A percentile compares a stretch with the other conserved stretches of the same genome.
These are phyloP conservation scores for Zhuqinia jingwanae DNA, from an alignment of 2,888 invertebrate species.

Conservation along the genomic window DNA sequence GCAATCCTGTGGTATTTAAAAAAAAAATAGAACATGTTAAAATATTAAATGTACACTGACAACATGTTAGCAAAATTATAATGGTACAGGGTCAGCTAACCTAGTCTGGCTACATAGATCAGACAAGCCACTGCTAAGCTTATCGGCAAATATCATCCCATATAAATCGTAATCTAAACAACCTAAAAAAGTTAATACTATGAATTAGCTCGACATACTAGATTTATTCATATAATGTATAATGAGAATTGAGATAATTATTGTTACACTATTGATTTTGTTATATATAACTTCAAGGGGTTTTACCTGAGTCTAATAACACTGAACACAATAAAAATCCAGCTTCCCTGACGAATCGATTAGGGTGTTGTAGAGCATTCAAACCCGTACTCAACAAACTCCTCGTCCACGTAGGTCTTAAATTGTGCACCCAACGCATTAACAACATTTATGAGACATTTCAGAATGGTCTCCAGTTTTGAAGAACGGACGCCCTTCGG, in stretches of 20 bases:
- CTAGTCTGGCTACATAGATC: conserved; percentile 83
- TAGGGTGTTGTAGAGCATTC: conserved; percentile 81
- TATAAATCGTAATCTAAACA: conserved; percentile 79
- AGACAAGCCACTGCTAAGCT: conserved; percentile 82
- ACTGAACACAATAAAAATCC: conserved; percentile 82
- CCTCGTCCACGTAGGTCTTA: conserved; percentile 79
- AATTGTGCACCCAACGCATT: conserved; percentile 55
- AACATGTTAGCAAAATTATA: not conserved
- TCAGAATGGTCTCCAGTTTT: conserved; percentile 83
- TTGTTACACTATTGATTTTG: no score
- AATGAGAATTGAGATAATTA: no score
- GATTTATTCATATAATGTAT: not conserved
- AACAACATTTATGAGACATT: conserved; percentile 82
- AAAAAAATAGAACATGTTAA: not conserved
- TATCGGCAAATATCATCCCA: conserved; percentile 82
- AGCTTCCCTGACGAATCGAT: conserved; percentile 83
- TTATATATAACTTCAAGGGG: no score
- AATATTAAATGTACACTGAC: not conserved
- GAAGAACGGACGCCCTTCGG: conserved; percentile 81
- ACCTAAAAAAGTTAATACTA: conserved; percentile 51
- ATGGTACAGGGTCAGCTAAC: conserved; percentile 10
- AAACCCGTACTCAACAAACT: conserved; percentile 80
- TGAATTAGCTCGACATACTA: conserved; percentile 7
- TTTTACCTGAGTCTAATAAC: conserved; percentile 81
- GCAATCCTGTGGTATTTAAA: conserved; percentile 80